Evolutionary conservation across 2,888 invertebrate species (phyloP).

Genomic region (Microctonus brassicae): DNA sequence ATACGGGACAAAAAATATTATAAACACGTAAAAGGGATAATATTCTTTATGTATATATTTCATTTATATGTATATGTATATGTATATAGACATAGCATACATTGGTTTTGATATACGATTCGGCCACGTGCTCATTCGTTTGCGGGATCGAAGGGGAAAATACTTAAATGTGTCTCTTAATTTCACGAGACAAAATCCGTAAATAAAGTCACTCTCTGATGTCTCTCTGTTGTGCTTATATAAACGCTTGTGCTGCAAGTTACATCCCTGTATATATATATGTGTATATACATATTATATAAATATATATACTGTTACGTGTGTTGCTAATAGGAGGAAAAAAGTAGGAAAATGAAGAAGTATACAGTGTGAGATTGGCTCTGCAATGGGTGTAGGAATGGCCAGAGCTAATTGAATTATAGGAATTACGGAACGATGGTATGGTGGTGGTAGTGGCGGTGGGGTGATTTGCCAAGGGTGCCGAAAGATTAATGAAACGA

Average conservation of each 20-base stretch:
- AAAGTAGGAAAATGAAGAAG: not conserved
- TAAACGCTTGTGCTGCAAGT: not conserved
- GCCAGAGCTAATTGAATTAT: constrained; percentile 64
- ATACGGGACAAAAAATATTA: not conserved
- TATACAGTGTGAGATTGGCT: constrained; percentile 24
- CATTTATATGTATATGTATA: not conserved
- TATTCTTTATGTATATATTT: not conserved
- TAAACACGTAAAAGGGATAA: constrained; percentile 3
- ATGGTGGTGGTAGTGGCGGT: not conserved
- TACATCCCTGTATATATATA: not conserved
- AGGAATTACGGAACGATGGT: constrained; percentile 59
- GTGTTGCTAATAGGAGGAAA: not conserved
- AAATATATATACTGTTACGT: not conserved
- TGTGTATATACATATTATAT: not conserved
- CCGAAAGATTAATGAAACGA: constrained; percentile 64
- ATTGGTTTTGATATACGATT: constrained; percentile 3
- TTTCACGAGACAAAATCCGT: constrained; percentile 58
- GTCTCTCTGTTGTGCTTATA: constrained; percentile 11
- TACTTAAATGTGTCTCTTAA: constrained; percentile 51
- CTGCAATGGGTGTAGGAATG: constrained; percentile 31
- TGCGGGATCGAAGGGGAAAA: constrained; percentile 11
- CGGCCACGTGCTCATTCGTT: constrained; percentile 3
- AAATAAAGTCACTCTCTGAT: constrained; percentile 55
- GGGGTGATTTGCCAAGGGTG: constrained; percentile 59
- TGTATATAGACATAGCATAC: not conserved